These are phyloP conservation scores for Engystomops pustulosus DNA, from an alignment of 2,113 vertebrate genomes.

Conservation along the genomic window DNA sequence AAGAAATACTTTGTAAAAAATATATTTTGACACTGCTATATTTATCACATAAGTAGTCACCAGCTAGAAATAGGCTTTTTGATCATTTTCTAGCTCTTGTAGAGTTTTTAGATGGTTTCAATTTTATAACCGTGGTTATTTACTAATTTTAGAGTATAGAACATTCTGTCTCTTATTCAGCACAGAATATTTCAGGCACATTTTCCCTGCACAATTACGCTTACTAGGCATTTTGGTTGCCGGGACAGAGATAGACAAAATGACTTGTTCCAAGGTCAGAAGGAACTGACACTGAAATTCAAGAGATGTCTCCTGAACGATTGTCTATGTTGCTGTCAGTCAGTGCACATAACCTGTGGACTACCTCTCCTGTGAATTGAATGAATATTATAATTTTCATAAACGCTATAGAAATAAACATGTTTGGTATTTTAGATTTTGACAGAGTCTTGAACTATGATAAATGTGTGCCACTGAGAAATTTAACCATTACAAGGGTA, in stretches of 20 bases:
- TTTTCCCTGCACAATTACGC: not conserved
- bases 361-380: not conserved
- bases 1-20: too few relatives aligned
- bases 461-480: not conserved
- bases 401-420: conserved; percentile 8
- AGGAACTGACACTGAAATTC: not conserved
- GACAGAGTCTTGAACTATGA: conserved; percentile 1
- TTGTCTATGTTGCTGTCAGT: not conserved
- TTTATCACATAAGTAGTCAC: not conserved
- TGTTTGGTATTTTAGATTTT: not conserved
- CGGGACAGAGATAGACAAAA: conserved; percentile 2
- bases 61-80: not conserved
- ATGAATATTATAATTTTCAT: conserved; percentile 13
- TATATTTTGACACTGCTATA: too few relatives aligned
- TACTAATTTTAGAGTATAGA: not conserved
- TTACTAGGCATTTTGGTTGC: conserved; percentile 11
- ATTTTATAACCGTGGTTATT: not conserved
- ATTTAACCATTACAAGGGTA: not conserved
- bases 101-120: not conserved
- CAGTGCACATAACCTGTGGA: not conserved
- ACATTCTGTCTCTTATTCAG: not conserved
- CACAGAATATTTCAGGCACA: not conserved
- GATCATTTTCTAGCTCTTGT: not conserved
- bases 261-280: conserved; percentile 17
- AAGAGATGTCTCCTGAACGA: not conserved